phyloP scores from a whole-genome alignment of 2,113 vertebrate species.

The Leiothrix lutea region DNA sequence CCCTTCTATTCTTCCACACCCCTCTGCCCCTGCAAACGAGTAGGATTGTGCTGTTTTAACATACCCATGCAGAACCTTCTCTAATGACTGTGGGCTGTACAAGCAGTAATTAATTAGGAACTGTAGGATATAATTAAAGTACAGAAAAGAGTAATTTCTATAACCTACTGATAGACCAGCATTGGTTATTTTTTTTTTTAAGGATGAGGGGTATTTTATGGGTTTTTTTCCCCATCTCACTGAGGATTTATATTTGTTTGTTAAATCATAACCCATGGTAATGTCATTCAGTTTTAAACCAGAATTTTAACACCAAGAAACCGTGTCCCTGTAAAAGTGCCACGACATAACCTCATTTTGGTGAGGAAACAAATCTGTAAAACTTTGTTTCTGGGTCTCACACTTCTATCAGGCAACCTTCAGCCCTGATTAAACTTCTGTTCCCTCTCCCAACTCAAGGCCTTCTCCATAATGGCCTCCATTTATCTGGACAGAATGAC shows the following conservation, averaged over 20 bases:
- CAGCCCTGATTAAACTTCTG: neutral
- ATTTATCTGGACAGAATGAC: neutral
- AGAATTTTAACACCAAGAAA: neutral
- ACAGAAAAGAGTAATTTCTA: constrained; percentile 38
- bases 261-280: constrained; percentile 12
- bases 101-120: constrained; percentile 25
- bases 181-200: constrained; percentile 62
- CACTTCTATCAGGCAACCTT: neutral
- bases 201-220: neutral
- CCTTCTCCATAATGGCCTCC: neutral
- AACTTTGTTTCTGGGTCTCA: neutral
- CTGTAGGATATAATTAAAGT: constrained; percentile 35
- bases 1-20: neutral
- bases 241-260: constrained; percentile 44
- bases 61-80: neutral
- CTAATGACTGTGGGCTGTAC: neutral
- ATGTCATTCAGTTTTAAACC: constrained; percentile 10
- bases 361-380: neutral
- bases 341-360: neutral
- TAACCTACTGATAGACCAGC: constrained; percentile 16
- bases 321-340: neutral
- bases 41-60: neutral
- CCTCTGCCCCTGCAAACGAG: neutral
- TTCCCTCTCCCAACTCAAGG: neutral
- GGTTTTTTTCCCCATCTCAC: constrained; percentile 17